Evolutionary conservation across 2,113 vertebrate species (phyloP).

Genomic region (Mystacornis crossleyi): DNA sequence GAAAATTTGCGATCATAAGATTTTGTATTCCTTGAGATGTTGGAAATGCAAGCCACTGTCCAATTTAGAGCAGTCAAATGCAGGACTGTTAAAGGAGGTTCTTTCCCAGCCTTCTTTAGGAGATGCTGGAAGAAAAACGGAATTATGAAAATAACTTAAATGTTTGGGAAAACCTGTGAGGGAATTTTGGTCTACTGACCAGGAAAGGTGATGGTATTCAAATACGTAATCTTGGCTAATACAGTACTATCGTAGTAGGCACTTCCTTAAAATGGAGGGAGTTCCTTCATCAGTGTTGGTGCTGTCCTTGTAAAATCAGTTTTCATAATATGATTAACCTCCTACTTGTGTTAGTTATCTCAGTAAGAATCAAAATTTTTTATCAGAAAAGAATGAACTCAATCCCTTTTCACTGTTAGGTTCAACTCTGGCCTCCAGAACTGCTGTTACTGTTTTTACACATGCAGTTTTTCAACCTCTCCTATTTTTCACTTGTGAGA

Average conservation of each 20-base stretch:
- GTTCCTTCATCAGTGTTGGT: not conserved
- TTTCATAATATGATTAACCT: not conserved
- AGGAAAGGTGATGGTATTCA: not conserved
- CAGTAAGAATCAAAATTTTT: not conserved
- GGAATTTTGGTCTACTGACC: not conserved
- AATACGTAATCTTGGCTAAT: not conserved
- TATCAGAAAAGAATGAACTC: not conserved
- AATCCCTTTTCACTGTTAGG: not conserved
- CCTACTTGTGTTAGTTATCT: not conserved
- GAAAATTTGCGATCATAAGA: not conserved
- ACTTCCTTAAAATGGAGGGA: not conserved
- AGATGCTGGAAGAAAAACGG: not conserved
- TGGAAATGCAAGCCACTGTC: conserved; percentile 65
- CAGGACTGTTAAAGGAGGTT: not conserved
- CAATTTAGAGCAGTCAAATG: not conserved
- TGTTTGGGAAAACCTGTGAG: not conserved
- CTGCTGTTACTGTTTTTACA: not conserved
- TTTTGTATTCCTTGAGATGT: conserved; percentile 56
- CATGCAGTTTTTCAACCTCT: not conserved
- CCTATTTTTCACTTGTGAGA: not conserved
- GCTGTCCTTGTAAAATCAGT: not conserved
- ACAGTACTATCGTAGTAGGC: not conserved
- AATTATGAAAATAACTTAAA: not conserved
- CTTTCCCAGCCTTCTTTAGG: not conserved
- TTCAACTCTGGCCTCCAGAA: not conserved